phyloP scores from a whole-genome alignment of 2,888 invertebrate genomes.

The Drosophila lacicola region DNA sequence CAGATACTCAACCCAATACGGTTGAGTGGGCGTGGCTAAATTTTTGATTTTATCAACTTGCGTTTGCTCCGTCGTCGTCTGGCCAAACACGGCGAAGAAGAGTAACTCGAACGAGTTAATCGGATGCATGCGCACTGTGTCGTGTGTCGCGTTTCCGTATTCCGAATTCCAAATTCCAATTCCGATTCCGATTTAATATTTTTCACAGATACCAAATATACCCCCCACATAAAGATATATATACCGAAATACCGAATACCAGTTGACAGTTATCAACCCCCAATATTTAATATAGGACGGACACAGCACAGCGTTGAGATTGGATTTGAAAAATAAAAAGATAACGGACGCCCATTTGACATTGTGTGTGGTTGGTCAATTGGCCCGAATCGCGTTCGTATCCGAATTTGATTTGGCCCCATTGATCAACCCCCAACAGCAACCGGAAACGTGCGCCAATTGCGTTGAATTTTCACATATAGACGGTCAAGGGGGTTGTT shows the following conservation, averaged over 20 bases:
- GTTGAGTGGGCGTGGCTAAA: slow-evolving; percentile 87
- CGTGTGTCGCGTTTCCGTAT: slow-evolving; percentile 40
- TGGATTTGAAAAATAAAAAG: slow-evolving; percentile 77
- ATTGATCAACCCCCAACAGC: slow-evolving; percentile 56
- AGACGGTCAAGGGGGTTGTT: slow-evolving; percentile 57
- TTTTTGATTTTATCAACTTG: slow-evolving; percentile 88
- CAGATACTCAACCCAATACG: slow-evolving; percentile 93
- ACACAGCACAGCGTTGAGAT: slow-evolving; percentile 60
- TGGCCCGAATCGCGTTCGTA: slow-evolving; percentile 23
- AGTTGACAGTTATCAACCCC: slow-evolving; percentile 43
- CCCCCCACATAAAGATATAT: not conserved
- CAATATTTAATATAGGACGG: slow-evolving; percentile 28
- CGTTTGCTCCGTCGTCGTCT: slow-evolving; percentile 93
- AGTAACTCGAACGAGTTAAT: slow-evolving; percentile 97
- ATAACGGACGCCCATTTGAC: slow-evolving; percentile 71
- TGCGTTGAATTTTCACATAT: slow-evolving; percentile 22
- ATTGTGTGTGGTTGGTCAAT: slow-evolving; percentile 66
- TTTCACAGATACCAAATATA: slow-evolving; percentile 33
- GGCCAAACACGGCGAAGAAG: slow-evolving; percentile 99
- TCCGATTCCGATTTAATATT: slow-evolving; percentile 22
- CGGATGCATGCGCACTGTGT: slow-evolving; percentile 95
- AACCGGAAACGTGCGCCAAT: slow-evolving; percentile 41
- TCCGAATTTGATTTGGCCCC: slow-evolving; percentile 28
- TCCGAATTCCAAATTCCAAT: slow-evolving; percentile 24
- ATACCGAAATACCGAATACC: slow-evolving; percentile 20